Evolutionary conservation across 2,888 invertebrate genomes (phyloP).

Genomic region (Apotomis capreana): DNA sequence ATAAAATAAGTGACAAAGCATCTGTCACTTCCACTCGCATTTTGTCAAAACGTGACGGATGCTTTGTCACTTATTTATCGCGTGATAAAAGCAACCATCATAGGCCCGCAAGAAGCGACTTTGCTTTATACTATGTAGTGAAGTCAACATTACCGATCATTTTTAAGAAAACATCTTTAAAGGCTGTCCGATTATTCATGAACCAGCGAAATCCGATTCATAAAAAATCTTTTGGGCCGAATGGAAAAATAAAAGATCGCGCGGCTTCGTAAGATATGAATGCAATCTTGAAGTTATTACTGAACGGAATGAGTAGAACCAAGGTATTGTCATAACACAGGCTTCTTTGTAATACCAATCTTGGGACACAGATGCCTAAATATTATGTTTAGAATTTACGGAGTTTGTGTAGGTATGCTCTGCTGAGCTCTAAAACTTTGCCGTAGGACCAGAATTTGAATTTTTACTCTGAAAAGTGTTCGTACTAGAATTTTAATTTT

Average conservation of each 20-base stretch:
- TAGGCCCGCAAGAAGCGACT: too few species aligned
- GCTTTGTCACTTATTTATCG: too few species aligned
- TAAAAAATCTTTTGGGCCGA: constrained; percentile 17
- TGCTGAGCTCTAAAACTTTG: neutral
- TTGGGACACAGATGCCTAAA: neutral
- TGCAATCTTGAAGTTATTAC: constrained; percentile 37
- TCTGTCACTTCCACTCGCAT: too few species aligned
- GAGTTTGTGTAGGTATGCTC: neutral
- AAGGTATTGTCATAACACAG: constrained; percentile 26
- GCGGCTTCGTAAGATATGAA: constrained; percentile 29
- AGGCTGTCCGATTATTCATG: constrained; percentile 34
- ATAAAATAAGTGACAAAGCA: too few species aligned
- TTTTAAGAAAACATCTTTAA: neutral
- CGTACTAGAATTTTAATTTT: too few species aligned
- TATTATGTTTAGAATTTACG: neutral
- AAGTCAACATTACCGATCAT: neutral
- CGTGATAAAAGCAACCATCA: too few species aligned
- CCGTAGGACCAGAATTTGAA: too few species aligned
- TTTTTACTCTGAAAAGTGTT: too few species aligned
- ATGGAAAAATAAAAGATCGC: constrained; percentile 25
- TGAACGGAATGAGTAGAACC: constrained; percentile 14
- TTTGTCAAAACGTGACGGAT: too few species aligned
- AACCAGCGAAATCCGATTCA: constrained; percentile 21
- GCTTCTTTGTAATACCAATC: constrained; percentile 18
- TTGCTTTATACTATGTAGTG: neutral